Evolutionary conservation across 2,113 vertebrate species (phyloP).

Genomic region (Etia nguti): DNA sequence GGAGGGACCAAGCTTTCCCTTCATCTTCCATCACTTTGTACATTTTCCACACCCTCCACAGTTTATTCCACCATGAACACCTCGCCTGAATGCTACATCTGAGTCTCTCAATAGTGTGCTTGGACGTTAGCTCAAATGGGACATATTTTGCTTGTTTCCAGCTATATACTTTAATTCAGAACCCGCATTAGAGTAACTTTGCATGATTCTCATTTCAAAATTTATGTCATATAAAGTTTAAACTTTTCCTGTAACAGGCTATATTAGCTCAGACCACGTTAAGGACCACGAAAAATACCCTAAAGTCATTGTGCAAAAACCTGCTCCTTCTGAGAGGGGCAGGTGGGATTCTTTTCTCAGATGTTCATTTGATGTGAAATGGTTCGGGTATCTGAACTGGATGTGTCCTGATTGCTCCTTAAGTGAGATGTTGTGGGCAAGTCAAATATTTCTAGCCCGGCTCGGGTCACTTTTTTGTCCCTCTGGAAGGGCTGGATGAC

Average conservation of each 20-base stretch:
- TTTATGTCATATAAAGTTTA: neutral
- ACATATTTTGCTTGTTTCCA: neutral
- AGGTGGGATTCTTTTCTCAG: neutral
- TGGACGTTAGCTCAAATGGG: neutral
- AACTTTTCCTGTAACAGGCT: neutral
- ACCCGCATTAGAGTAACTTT: neutral
- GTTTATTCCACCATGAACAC: neutral
- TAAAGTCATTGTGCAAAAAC: neutral
- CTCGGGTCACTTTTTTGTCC: neutral
- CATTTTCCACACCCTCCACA: neutral
- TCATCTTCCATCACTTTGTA: neutral
- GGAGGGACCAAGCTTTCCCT: neutral
- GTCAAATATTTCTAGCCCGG: neutral
- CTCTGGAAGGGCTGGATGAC: neutral
- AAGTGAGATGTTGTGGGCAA: neutral
- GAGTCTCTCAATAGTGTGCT: neutral
- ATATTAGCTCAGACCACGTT: neutral
- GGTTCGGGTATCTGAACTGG: neutral
- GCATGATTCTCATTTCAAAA: neutral
- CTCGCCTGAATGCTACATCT: neutral
- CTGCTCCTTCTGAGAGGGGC: accelerated
- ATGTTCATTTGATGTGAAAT: neutral
- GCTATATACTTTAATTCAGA: neutral
- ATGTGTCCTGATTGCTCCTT: neutral
- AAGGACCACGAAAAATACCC: neutral